phyloP scores from a whole-genome alignment of 2,113 vertebrate genomes.

The Grammomys dolichurus region DNA sequence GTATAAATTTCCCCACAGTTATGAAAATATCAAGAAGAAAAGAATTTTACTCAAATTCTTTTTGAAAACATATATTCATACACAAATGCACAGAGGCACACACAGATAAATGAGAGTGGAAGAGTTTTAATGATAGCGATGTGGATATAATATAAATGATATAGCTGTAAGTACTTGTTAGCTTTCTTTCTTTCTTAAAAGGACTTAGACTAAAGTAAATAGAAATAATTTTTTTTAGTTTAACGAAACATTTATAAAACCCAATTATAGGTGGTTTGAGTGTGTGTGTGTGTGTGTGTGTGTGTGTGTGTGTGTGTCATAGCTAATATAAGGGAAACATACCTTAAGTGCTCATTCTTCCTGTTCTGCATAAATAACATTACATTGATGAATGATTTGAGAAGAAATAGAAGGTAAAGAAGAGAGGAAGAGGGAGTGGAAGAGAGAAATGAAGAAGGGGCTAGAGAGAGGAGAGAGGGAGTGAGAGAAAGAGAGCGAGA shows the following conservation, averaged over 20 bases:
- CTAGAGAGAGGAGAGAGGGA: too few relatives aligned
- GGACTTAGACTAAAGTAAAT: not conserved
- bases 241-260: not conserved
- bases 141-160: not conserved
- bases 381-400: not conserved
- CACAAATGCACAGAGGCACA: not conserved
- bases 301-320: not conserved
- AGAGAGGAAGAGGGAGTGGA: too few relatives aligned
- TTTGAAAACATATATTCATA: constrained; percentile 27
- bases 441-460: too few relatives aligned
- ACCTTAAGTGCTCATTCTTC: not conserved
- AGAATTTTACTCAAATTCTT: not conserved
- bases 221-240: not conserved
- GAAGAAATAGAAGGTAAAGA: not conserved
- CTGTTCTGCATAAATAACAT: not conserved
- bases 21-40: not conserved
- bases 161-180: too few relatives aligned
- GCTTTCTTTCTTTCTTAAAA: not conserved
- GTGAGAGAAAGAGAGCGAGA: too few relatives aligned
- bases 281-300: not conserved
- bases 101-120: not conserved
- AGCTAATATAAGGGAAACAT: not conserved
- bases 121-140: not conserved
- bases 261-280: not conserved
- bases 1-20: not conserved